Percentiles rank a stretch among this genome's conserved stretches.
Conservation (phyloP, 2,888 invertebrate species). For the Drosophila testacea region DNA sequence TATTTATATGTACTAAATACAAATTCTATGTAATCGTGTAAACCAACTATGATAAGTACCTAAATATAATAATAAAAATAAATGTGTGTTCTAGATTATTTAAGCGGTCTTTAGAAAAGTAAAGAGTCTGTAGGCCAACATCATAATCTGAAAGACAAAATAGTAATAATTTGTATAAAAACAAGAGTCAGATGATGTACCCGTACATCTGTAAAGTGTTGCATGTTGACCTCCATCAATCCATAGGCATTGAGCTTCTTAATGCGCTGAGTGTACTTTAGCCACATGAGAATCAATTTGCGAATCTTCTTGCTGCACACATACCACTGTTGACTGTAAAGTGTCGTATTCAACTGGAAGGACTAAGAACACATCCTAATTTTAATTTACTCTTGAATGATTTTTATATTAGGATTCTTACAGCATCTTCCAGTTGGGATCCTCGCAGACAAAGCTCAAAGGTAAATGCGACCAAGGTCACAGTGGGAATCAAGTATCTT, state of each 20-base stretch:
- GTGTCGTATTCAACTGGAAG: too few relatives aligned
- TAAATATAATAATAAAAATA: conserved; percentile 38
- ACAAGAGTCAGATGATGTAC: accelerated
- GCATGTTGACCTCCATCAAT: conserved; percentile 59
- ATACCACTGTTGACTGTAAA: too few relatives aligned
- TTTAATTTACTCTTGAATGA: too few relatives aligned
- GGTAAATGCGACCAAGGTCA: too few relatives aligned
- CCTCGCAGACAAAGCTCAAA: too few relatives aligned
- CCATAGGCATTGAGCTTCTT: conserved; percentile 50
- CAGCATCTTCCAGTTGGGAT: too few relatives aligned
- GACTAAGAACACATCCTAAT: too few relatives aligned
- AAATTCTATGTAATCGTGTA: conserved; percentile 72
- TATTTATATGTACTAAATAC: conserved; percentile 53
- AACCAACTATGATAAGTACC: conserved; percentile 69
- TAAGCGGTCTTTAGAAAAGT: conserved; percentile 59
- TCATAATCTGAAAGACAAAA: conserved; percentile 53
- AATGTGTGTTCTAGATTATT: not conserved
- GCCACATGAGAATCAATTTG: too few relatives aligned
- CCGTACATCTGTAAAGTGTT: conserved; percentile 64
- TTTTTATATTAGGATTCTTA: too few relatives aligned
- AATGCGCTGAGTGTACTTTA: conserved; percentile 45
- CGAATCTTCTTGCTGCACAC: too few relatives aligned
- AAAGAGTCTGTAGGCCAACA: conserved; percentile 61
- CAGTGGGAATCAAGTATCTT: too few relatives aligned
- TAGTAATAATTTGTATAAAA: not conserved